These are phyloP conservation scores for Macrobrachium nipponense DNA, from an alignment of 1,140 invertebrate species.

Conservation along the genomic window DNA sequence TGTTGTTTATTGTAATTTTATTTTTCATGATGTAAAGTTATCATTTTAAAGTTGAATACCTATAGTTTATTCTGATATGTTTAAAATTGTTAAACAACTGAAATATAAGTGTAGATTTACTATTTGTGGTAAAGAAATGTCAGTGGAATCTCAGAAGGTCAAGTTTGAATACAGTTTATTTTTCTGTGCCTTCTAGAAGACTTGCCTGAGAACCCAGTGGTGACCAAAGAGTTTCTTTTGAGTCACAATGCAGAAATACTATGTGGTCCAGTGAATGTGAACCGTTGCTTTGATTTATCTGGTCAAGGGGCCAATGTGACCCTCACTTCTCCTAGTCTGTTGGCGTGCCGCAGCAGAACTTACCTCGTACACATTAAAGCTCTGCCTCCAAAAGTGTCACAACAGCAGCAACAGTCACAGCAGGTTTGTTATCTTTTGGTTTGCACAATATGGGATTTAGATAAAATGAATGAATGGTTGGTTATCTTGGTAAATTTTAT, in stretches of 20 bases:
- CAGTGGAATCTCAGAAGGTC: neutral
- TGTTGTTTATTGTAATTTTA: too few relatives aligned
- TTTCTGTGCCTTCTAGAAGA: slow-evolving; percentile 36
- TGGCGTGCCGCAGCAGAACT: slow-evolving; percentile 67
- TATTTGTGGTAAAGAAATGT: too few relatives aligned
- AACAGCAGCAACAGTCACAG: slow-evolving; percentile 20
- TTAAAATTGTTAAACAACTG: too few relatives aligned
- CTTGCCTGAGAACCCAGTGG: slow-evolving; percentile 76
- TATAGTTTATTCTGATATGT: too few relatives aligned
- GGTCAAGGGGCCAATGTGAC: slow-evolving; percentile 86
- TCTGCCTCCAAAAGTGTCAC: slow-evolving; percentile 67
- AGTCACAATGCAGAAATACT: slow-evolving; percentile 89
- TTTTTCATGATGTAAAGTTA: too few relatives aligned
- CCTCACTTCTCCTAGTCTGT: slow-evolving; percentile 86
- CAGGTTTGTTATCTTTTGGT: neutral
- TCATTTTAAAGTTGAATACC: too few relatives aligned
- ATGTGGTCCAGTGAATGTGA: slow-evolving; percentile 86
- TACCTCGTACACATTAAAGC: slow-evolving; percentile 89
- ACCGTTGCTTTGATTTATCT: slow-evolving; percentile 84
- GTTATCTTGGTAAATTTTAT: neutral
- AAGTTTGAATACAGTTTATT: neutral
- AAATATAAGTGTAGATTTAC: too few relatives aligned
- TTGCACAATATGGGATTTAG: too few relatives aligned
- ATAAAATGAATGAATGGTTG: neutral
- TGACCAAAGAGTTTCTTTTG: slow-evolving; percentile 83